Conservation (phyloP, 2,113 vertebrate species). For the Reinhardtius hippoglossoides region DNA sequence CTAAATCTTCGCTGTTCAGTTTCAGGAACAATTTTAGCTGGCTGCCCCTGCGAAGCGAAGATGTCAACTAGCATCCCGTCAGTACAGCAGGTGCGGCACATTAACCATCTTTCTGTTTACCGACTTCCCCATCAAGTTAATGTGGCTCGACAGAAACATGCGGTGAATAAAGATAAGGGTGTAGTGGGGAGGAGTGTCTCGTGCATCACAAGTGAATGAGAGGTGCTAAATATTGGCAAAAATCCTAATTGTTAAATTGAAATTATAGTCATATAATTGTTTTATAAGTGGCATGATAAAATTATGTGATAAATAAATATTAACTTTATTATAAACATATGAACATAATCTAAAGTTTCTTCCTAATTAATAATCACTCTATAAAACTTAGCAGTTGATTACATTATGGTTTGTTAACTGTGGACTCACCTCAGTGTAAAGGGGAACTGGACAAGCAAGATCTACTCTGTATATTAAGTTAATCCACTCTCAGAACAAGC, state of each 20-base stretch:
- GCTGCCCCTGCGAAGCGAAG: slow-evolving; percentile 44
- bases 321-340: too few species aligned
- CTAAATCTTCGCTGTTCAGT: slow-evolving; percentile 64
- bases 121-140: slow-evolving; percentile 47
- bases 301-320: not conserved
- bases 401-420: too few species aligned
- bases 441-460: too few species aligned
- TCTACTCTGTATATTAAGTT: too few species aligned
- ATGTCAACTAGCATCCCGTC: slow-evolving; percentile 51
- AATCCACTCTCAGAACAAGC: too few species aligned
- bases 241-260: too few species aligned
- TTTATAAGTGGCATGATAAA: not conserved
- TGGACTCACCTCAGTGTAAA: too few species aligned
- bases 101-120: slow-evolving; percentile 52
- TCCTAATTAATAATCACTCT: too few species aligned
- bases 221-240: not conserved
- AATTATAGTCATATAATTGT: too few species aligned
- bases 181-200: slow-evolving; percentile 3
- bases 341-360: too few species aligned
- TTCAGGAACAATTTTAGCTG: slow-evolving; percentile 55
- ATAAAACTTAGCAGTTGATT: too few species aligned
- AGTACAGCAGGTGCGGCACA: slow-evolving; percentile 54
- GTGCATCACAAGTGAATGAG: not conserved
- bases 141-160: slow-evolving; percentile 66
- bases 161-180: slow-evolving; percentile 42